Evolutionary conservation across 2,113 vertebrate species (phyloP), one percentile per base, ranked within the genome.

Genomic region (Nicator chloris): DNA sequence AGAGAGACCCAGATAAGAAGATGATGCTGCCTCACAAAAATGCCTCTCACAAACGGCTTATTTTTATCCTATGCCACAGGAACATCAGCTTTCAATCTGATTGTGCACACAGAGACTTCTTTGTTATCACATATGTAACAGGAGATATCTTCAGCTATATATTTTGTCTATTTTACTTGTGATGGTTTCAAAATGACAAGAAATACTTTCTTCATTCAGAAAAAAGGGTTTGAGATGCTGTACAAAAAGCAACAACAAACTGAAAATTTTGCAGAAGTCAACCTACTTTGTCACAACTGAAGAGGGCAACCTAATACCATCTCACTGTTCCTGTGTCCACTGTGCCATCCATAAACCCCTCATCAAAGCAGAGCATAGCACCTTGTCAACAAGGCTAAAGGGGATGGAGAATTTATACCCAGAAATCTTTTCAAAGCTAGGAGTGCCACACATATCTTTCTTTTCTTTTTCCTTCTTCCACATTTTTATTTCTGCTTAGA

Each of bases 241-340:
- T 17, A 64, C 19, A 63, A 85, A 53, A 33, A 61, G 20, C 7
- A 88, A 53, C 13, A 73, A 45, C 13, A 40, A 51, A 20, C 31
- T 31, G 11, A 22, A 39, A 50, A 21, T 40, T 39, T 47, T 80
- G 9, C 23, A 78, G 26, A 68, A 72, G 72, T 47, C 86, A 77
- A 60, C 28, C 49, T 92, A 35, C 80, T 61, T 47, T 69, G 40
- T 91, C 75, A 65, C 24, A 93, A 94, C 96, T 94, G 92, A 88
- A 97, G 97, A 95, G 95, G 96, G 96, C 96, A 95, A 85, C 68
- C 91, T 96, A 81, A 82, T 13, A 82, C 78, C 76, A 66, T 28
- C 35, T 53, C 66, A 63, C 30, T 47, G 37, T 54, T 86, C 35
- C 63, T 10, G 7, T 0, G 0, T 21, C 65, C 39, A 14, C 35